A percentile compares a stretch with the other conserved stretches of the same genome.
phyloP scores from a whole-genome alignment of 2,888 invertebrate genomes.

The Epicampocera succincta region DNA sequence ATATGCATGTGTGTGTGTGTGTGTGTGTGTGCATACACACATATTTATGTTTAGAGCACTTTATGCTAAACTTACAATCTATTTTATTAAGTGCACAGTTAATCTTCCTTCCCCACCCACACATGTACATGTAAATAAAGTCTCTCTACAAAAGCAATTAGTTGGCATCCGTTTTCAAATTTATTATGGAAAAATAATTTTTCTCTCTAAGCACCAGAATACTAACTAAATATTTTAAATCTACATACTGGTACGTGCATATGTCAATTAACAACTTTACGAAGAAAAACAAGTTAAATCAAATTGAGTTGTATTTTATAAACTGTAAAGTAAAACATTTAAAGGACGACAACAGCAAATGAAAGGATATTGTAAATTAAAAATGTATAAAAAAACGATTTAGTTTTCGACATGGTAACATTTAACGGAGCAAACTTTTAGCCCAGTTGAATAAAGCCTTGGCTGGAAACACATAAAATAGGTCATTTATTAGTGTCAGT shows the following conservation, averaged over 20 bases:
- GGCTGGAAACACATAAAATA: background rate
- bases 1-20: no score
- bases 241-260: background rate
- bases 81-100: no score
- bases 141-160: background rate
- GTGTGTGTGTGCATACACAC: no score
- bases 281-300: slow-evolving; percentile 1
- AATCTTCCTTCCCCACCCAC: no score
- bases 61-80: no score
- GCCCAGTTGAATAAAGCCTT: background rate
- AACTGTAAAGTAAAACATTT: no score
- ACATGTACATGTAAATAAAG: no score
- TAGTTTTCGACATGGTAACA: slow-evolving; percentile 18
- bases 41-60: no score
- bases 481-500: background rate
- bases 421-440: slow-evolving; percentile 6
- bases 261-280: slow-evolving; percentile 41
- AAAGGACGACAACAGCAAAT: background rate
- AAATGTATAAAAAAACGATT: slow-evolving; percentile 28
- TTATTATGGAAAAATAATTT: background rate
- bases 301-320: no score
- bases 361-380: slow-evolving; percentile 54
- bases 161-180: slow-evolving; percentile 23
- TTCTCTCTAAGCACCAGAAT: no score
- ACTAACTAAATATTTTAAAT: no score